Percentiles rank a stretch among this genome's conserved stretches.
Conservation (phyloP, 1,140 invertebrate genomes). For the Panulirus ornatus region DNA sequence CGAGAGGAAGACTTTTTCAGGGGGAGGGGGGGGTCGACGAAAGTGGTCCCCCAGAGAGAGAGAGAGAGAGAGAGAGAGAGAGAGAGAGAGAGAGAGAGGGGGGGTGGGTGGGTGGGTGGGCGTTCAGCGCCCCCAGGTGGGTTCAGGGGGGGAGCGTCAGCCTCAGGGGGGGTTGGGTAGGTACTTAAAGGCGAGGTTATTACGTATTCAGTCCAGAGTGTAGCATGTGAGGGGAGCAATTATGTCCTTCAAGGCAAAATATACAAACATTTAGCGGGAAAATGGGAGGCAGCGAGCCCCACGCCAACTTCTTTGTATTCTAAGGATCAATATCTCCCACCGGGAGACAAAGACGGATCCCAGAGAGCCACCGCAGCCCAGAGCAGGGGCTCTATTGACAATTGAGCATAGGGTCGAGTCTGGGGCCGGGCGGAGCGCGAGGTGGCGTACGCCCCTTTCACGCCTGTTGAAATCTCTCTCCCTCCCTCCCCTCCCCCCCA, state of each 20-base stretch:
- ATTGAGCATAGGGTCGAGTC: background rate
- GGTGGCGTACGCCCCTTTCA: background rate
- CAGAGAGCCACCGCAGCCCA: background rate
- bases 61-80: too few species aligned
- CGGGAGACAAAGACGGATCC: too few species aligned
- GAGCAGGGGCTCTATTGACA: background rate
- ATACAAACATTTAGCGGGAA: constrained; percentile 52
- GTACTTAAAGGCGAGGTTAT: too few species aligned
- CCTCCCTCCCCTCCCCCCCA: background rate
- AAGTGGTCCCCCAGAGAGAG: too few species aligned
- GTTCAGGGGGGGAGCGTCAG: too few species aligned
- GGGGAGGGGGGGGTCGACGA: too few species aligned
- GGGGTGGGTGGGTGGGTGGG: too few species aligned
- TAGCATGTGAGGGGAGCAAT: constrained; percentile 4
- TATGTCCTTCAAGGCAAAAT: constrained; percentile 40
- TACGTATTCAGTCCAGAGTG: background rate
- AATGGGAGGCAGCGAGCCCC: constrained; percentile 25
- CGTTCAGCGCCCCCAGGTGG: too few species aligned
- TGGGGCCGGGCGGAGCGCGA: background rate
- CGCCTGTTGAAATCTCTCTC: background rate
- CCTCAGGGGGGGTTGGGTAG: too few species aligned
- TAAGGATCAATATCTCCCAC: constrained; percentile 32
- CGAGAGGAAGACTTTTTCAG: too few species aligned
- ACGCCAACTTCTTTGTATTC: constrained; percentile 37
- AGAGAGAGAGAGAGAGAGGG: too few species aligned